These are phyloP conservation scores for Salvelinus alpinus DNA, from an alignment of 2,113 vertebrate genomes.

Conservation along the genomic window DNA sequence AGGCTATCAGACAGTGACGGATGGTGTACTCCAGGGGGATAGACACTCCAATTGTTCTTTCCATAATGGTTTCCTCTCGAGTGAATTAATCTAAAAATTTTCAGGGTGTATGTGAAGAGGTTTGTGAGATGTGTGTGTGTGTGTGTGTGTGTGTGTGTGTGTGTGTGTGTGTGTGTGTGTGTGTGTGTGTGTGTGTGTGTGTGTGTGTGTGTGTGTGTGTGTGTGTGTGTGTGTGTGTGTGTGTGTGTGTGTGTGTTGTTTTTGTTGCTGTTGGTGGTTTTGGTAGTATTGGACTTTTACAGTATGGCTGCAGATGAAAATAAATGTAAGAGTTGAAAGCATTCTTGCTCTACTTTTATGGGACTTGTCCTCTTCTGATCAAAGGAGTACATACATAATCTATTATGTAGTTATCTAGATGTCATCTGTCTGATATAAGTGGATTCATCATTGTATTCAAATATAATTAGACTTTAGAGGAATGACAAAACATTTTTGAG, in stretches of 20 bases:
- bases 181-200: constrained; percentile 13
- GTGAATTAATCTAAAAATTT: constrained; percentile 47
- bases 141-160: not conserved
- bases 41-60: constrained; percentile 64
- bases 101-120: constrained; percentile 11
- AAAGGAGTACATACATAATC: too few relatives aligned
- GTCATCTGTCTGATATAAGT: too few relatives aligned
- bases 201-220: not conserved
- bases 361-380: too few relatives aligned
- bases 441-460: not conserved
- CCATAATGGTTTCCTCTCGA: constrained; percentile 59
- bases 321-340: too few relatives aligned
- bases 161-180: constrained; percentile 6
- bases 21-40: constrained; percentile 50
- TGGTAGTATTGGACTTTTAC: too few relatives aligned
- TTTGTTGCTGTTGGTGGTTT: too few relatives aligned
- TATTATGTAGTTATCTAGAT: too few relatives aligned
- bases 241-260: not conserved
- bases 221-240: constrained; percentile 8
- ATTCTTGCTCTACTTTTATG: too few relatives aligned
- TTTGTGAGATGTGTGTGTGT: not conserved
- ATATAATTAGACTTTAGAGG: not conserved
- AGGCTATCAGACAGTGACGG: constrained; percentile 59
- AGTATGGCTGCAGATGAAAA: too few relatives aligned
- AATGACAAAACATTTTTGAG: not conserved